Evolutionary conservation across 2,888 invertebrate genomes (phyloP).

Genomic region (Stomorhina lunata): DNA sequence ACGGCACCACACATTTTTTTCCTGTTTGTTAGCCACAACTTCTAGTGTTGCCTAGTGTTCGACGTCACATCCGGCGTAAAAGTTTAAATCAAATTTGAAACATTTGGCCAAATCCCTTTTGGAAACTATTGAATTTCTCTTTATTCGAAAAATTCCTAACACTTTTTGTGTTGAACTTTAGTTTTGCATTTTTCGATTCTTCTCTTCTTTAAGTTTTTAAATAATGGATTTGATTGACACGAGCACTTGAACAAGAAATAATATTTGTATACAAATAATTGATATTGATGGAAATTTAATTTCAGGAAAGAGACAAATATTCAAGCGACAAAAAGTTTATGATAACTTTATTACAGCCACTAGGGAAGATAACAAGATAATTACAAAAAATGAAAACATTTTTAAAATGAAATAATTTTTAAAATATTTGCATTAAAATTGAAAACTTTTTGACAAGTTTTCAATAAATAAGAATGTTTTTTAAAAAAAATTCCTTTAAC

Average conservation of each 20-base stretch:
- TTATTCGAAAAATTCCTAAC: slow-evolving; percentile 3
- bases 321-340: too few relatives aligned
- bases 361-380: too few relatives aligned
- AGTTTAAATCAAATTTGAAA: slow-evolving; percentile 63
- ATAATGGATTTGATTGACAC: slow-evolving; percentile 24
- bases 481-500: too few relatives aligned
- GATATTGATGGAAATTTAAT: background rate
- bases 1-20: slow-evolving; percentile 20
- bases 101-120: slow-evolving; percentile 53
- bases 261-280: background rate
- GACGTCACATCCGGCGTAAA: slow-evolving; percentile 5
- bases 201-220: background rate
- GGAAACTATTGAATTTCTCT: slow-evolving; percentile 34
- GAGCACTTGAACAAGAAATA: background rate
- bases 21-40: background rate
- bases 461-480: too few relatives aligned
- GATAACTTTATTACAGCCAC: too few relatives aligned
- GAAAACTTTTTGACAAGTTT: too few relatives aligned
- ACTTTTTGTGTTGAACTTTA: background rate
- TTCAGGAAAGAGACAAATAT: too few relatives aligned
- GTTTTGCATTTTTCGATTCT: background rate
- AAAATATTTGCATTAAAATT: too few relatives aligned
- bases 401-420: too few relatives aligned
- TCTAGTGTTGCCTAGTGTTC: slow-evolving; percentile 1
- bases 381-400: too few relatives aligned